Evolutionary conservation across 2,888 invertebrate genomes (phyloP), one percentile per base, ranked within the genome.

Genomic region (Polylopha cassiicola): DNA sequence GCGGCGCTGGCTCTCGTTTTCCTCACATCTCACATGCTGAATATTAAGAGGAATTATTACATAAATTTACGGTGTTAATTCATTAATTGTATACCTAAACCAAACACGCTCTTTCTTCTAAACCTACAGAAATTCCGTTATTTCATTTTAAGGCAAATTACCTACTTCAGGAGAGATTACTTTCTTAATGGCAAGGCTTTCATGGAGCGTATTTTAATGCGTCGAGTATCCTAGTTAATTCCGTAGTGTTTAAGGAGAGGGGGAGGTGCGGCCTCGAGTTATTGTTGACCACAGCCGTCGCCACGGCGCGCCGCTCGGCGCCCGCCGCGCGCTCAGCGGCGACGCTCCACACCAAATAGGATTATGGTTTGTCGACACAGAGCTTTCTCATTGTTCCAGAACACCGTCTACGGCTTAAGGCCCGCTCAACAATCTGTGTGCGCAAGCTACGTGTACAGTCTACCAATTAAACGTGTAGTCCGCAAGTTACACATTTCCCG

Each of bases 291-390:
- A 52, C 54, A 51, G 51, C 28, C 47, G 43, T 30, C 43, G 45
- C 44, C 48, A 34, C 34, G 44, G 41, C 32, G 31, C 44, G 30
- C 43, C 46, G 42, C 32, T 47, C 36, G 46, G 39, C 46, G 42
- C 41, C 28, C 51, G 44, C 52, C 50, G 37, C 31, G 30, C 44
- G 30, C 43, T 46, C 39, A 34, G 47, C 38, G 44, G 42, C 47
- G 43, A 16, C 44, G 36, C 52, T 47, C 53, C 50, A 51, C 58
- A 58, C 60, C 60, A 57, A 69, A 64, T 65, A 63, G 70, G 71
- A 72, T 72, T 71, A 71, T 44, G 59, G 59, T 55, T 55, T 59
- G 68, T 63, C 62, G 61, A 61, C 58, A 59, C 48, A 48, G 50
- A 48, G 54, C 56, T 59, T 59, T 53, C 20, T 18, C 61, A 62